Evolutionary conservation across 2,888 invertebrate genomes (phyloP).

Genomic region (Rhagium mordax): DNA sequence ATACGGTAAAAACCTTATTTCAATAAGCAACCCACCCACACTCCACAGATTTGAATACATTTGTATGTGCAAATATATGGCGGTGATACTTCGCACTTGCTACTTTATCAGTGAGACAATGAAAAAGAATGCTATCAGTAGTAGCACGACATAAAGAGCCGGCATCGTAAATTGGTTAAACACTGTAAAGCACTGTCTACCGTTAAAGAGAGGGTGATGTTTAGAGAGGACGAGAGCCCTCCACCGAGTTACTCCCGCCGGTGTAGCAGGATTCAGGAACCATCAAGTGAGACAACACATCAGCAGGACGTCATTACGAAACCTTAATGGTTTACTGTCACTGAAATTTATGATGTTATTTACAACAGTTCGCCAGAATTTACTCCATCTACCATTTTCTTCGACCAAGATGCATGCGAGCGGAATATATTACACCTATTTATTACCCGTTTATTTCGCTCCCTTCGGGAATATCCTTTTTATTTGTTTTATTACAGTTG

Average conservation of each 20-base stretch:
- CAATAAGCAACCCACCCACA: background rate
- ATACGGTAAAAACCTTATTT: background rate
- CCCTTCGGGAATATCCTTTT: conserved; percentile 13
- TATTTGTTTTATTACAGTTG: conserved; percentile 22
- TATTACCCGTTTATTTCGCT: conserved; percentile 31
- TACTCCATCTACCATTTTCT: conserved; percentile 26
- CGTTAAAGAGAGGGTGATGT: conserved; percentile 7
- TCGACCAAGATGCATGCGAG: conserved; percentile 23
- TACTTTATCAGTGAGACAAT: conserved; percentile 24
- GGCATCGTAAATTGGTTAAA: conserved; percentile 29
- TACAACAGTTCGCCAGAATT: conserved; percentile 42
- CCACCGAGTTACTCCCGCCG: conserved; percentile 24
- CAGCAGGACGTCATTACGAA: conserved; percentile 55
- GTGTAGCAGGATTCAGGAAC: conserved; percentile 49
- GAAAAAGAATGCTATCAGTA: conserved; percentile 18
- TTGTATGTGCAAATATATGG: background rate
- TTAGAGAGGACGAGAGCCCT: conserved; percentile 12
- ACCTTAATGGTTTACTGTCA: conserved; percentile 53
- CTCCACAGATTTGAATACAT: background rate
- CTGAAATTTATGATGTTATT: conserved; percentile 53
- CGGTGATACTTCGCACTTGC: background rate
- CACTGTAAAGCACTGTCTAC: conserved; percentile 12
- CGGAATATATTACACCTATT: conserved; percentile 37
- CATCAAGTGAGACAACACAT: conserved; percentile 50
- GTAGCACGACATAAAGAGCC: conserved; percentile 14